A percentile compares a stretch with the other conserved stretches of the same genome.
phyloP scores from a whole-genome alignment of 2,797 vertebrate species.

The Mus spretus region DNA sequence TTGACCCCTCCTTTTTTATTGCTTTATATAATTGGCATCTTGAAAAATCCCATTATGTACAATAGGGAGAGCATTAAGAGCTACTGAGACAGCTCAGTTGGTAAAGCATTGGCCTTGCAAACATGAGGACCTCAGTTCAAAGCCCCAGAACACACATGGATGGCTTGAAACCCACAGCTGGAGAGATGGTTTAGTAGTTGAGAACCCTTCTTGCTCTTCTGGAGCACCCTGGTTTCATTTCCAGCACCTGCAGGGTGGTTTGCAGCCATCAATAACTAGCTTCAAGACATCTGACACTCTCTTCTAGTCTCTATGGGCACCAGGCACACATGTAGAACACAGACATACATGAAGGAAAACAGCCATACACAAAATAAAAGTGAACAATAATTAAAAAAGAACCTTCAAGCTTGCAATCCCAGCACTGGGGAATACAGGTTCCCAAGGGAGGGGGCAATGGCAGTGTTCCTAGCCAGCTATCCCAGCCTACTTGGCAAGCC shows the following conservation, averaged over 20 bases:
- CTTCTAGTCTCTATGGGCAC: neutral
- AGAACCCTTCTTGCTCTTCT: neutral
- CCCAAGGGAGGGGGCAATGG: fast-evolving
- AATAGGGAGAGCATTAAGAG: neutral
- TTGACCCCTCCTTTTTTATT: constrained; percentile 73
- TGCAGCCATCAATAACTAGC: no score
- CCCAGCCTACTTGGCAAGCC: neutral
- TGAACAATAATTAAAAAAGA: neutral
- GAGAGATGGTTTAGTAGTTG: neutral
- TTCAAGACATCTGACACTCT: neutral
- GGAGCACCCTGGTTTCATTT: neutral
- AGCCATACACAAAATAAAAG: neutral
- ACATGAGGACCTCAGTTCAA: neutral
- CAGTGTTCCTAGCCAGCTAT: neutral
- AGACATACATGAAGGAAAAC: neutral
- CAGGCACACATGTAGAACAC: neutral
- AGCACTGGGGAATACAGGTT: neutral
- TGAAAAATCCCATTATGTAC: constrained; percentile 80
- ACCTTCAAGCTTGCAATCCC: neutral
- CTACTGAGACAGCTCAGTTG: neutral
- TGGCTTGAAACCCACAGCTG: neutral
- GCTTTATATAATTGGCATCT: constrained; percentile 73
- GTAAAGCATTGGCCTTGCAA: neutral
- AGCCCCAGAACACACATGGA: neutral
- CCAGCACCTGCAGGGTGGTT: no score